These are phyloP conservation scores for Euglossa dilemma DNA, from an alignment of 1,140 invertebrate species.

Conservation along the genomic window DNA sequence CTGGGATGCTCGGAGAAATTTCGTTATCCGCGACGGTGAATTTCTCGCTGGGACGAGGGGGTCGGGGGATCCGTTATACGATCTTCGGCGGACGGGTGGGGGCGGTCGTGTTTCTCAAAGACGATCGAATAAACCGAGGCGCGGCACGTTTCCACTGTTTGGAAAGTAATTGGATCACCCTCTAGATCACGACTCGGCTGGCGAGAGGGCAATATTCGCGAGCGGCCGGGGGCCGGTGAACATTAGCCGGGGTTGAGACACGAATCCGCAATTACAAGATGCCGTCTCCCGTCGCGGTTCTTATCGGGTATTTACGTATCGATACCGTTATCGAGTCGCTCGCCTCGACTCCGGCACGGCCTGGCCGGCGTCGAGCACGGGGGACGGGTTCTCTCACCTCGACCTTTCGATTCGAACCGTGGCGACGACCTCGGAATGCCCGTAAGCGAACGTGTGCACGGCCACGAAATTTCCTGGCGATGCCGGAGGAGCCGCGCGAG, in stretches of 20 bases:
- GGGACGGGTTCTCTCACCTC: slow-evolving; percentile 42
- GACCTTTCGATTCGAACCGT: slow-evolving; percentile 48
- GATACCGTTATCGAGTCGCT: slow-evolving; percentile 66
- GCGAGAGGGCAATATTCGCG: slow-evolving; percentile 53
- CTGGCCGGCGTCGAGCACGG: not conserved
- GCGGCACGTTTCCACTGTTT: slow-evolving; percentile 55
- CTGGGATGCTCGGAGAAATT: not conserved
- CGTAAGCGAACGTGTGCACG: slow-evolving; percentile 7
- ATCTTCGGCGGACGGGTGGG: slow-evolving; percentile 8
- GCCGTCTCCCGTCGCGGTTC: slow-evolving; percentile 45
- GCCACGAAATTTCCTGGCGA: slow-evolving; percentile 48
- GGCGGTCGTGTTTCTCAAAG: slow-evolving; percentile 57
- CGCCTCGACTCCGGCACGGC: slow-evolving; percentile 8
- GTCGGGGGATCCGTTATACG: slow-evolving; percentile 23
- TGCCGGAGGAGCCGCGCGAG: slow-evolving; percentile 23
- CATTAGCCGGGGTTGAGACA: slow-evolving; percentile 64
- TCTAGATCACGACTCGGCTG: slow-evolving; percentile 50
- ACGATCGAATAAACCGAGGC: slow-evolving; percentile 45
- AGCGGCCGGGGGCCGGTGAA: slow-evolving; percentile 39
- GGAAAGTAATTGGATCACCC: slow-evolving; percentile 64
- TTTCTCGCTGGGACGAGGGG: not conserved
- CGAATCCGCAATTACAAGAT: slow-evolving; percentile 72
- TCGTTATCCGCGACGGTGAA: slow-evolving; percentile 12
- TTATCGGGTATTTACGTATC: slow-evolving; percentile 72
- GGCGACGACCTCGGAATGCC: slow-evolving; percentile 56